phyloP scores from a whole-genome alignment of 1,140 invertebrate genomes.

The Drosophila miranda region DNA sequence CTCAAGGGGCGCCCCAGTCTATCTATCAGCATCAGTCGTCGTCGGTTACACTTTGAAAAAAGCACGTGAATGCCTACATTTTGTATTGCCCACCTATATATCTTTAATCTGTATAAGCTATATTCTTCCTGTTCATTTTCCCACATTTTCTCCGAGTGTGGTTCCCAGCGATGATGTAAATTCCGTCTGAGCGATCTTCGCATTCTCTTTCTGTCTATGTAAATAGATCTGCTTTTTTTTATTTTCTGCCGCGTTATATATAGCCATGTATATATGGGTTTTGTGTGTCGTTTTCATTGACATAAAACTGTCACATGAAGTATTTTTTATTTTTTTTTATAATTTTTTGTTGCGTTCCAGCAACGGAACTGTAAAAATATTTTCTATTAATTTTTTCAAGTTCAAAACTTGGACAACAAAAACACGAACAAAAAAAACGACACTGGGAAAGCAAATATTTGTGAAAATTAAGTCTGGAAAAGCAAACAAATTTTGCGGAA shows the following conservation, averaged over 20 bases:
- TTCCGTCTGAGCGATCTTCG: slow-evolving; percentile 38
- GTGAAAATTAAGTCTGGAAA: slow-evolving; percentile 63
- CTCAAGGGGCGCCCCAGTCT: slow-evolving; percentile 42
- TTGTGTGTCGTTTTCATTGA: slow-evolving; percentile 68
- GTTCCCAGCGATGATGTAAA: slow-evolving; percentile 48
- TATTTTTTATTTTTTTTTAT: slow-evolving; percentile 23
- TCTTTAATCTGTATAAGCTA: too few species aligned
- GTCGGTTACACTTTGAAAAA: slow-evolving; percentile 5
- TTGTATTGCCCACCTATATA: too few species aligned
- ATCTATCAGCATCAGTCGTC: slow-evolving; percentile 15
- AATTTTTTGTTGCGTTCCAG: slow-evolving; percentile 12
- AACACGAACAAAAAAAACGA: not conserved
- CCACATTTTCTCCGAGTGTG: not conserved
- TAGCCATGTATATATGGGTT: slow-evolving; percentile 9
- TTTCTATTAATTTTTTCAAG: slow-evolving; percentile 61
- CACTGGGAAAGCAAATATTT: slow-evolving; percentile 53
- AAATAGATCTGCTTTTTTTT: slow-evolving; percentile 12
- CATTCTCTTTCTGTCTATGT: not conserved
- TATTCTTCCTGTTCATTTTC: too few species aligned
- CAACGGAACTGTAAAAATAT: slow-evolving; percentile 47
- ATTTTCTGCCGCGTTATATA: slow-evolving; percentile 6
- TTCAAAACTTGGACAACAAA: slow-evolving; percentile 28
- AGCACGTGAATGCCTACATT: not conserved
- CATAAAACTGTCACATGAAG: slow-evolving; percentile 70
- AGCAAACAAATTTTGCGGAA: slow-evolving; percentile 56